Conservation (phyloP, 2,797 vertebrate species). For the Streptopelia turtur region DNA sequence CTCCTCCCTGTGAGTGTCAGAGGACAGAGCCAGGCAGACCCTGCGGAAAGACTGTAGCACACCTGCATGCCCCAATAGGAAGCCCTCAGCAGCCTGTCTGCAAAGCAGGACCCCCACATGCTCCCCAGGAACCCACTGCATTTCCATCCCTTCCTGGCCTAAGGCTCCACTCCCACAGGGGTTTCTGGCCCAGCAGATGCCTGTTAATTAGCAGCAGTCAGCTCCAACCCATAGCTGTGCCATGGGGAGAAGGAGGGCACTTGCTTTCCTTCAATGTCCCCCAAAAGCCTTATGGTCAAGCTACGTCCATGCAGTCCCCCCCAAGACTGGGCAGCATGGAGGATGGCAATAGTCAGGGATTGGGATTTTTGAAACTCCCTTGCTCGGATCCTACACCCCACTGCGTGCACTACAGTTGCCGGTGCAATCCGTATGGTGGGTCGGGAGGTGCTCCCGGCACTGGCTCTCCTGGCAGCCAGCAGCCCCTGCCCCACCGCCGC, state of each 20-base stretch:
- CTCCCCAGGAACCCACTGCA: background rate
- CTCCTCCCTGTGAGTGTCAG: background rate
- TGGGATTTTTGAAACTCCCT: background rate
- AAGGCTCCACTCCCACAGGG: background rate
- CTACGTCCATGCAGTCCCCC: background rate
- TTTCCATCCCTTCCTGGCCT: background rate
- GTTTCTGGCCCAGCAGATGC: background rate
- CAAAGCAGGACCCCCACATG: background rate
- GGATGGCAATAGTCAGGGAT: accelerated
- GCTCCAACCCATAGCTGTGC: background rate
- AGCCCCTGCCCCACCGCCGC: accelerated
- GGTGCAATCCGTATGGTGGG: accelerated
- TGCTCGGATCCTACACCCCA: background rate
- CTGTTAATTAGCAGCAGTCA: background rate
- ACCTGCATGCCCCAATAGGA: accelerated
- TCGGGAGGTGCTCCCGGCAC: background rate
- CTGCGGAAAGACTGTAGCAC: background rate
- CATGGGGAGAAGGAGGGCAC: accelerated
- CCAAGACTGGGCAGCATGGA: accelerated
- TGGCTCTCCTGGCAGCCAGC: background rate
- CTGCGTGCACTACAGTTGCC: accelerated
- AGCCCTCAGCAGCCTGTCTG: background rate
- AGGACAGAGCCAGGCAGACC: background rate
- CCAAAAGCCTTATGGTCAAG: background rate
- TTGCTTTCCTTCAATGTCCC: background rate